A percentile compares a stretch with the other conserved stretches of the same genome.
Conservation (phyloP, 2,797 vertebrate species). For the Lycodopsis pacificus region DNA sequence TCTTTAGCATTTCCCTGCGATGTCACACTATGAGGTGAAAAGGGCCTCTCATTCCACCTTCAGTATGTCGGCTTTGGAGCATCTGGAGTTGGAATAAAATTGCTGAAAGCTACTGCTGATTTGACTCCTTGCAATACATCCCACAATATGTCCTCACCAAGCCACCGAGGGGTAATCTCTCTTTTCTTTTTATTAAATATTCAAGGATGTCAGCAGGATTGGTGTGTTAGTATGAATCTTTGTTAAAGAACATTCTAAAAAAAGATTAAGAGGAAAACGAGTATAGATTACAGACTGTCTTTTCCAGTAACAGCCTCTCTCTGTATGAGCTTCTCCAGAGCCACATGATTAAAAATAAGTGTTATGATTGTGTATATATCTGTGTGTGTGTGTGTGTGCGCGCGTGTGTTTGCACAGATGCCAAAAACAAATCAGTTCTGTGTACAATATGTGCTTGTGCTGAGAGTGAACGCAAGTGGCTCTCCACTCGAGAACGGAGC, state of each 20-base stretch:
- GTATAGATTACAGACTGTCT: slow-evolving; percentile 22
- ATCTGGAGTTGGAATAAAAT: slow-evolving; percentile 17
- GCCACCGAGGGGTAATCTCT: not conserved
- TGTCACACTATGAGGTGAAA: slow-evolving; percentile 57
- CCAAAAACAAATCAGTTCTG: slow-evolving; percentile 44
- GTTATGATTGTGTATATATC: slow-evolving; percentile 32
- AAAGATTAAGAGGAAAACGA: slow-evolving; percentile 16
- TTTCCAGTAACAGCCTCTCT: slow-evolving; percentile 19
- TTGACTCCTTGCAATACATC: slow-evolving; percentile 34
- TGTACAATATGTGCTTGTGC: slow-evolving; percentile 65
- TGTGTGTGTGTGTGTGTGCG: slow-evolving; percentile 4
- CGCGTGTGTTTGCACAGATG: slow-evolving; percentile 62
- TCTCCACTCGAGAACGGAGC: slow-evolving; percentile 54
- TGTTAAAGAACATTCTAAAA: not conserved
- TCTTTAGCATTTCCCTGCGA: slow-evolving; percentile 30
- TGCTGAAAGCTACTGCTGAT: slow-evolving; percentile 39
- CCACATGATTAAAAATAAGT: slow-evolving; percentile 58
- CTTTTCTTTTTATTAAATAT: slow-evolving; percentile 8
- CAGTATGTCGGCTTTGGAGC: not conserved
- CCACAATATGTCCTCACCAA: slow-evolving; percentile 33
- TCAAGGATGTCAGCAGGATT: not conserved
- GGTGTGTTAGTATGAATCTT: not conserved
- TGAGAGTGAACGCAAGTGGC: slow-evolving; percentile 46
- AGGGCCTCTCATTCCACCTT: slow-evolving; percentile 28
- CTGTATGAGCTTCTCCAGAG: slow-evolving; percentile 42